phyloP scores from a whole-genome alignment of 2,888 invertebrate genomes.

The Nemoura dubitans region DNA sequence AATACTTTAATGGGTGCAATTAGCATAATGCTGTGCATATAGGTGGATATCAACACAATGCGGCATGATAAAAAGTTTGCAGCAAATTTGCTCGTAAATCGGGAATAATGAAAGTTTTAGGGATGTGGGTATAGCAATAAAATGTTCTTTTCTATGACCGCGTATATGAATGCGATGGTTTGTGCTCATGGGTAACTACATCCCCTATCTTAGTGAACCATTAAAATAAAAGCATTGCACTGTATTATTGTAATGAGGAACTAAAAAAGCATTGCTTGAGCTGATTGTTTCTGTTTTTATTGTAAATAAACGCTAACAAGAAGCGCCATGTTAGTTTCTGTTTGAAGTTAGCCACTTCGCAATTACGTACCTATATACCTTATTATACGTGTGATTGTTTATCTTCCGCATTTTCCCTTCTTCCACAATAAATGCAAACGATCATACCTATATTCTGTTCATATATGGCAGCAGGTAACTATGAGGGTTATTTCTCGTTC shows the following conservation, averaged over 20 bases:
- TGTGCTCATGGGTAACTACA: background rate
- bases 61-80: background rate
- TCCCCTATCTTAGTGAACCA: background rate
- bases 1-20: background rate
- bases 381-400: too few species aligned
- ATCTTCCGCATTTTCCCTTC: too few species aligned
- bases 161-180: background rate
- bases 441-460: too few species aligned
- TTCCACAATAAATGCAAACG: too few species aligned
- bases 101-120: background rate
- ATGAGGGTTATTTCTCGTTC: too few species aligned
- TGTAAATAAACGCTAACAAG: background rate
- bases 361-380: too few species aligned
- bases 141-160: background rate
- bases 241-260: background rate
- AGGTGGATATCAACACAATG: background rate
- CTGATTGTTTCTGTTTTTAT: background rate
- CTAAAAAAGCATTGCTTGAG: background rate
- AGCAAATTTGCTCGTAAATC: background rate
- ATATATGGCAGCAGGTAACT: too few species aligned
- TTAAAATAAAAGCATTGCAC: background rate
- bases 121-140: background rate
- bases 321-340: too few species aligned
- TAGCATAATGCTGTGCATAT: constrained; percentile 4
- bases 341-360: too few species aligned